Percentiles rank a stretch among this genome's conserved stretches.
Evolutionary conservation across 2,797 vertebrate genomes (phyloP).

Genomic region (Nannoperca obscura): DNA sequence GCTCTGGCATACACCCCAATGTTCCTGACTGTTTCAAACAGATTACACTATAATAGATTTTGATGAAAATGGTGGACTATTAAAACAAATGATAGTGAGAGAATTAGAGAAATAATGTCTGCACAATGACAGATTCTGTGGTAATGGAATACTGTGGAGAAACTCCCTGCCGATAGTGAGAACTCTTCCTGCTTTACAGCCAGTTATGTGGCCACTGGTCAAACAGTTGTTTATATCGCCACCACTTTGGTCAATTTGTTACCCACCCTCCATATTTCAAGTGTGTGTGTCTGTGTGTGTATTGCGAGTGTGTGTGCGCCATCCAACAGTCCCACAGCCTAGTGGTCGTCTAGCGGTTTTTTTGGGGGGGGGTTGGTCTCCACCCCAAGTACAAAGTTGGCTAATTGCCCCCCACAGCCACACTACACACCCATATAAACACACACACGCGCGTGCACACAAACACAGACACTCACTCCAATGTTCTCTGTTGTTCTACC

Average conservation of each 20-base stretch:
- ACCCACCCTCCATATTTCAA: slow-evolving; percentile 68
- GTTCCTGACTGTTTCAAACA: background rate
- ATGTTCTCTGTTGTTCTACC: slow-evolving; percentile 66
- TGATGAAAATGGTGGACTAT: background rate
- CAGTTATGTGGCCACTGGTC: slow-evolving; percentile 78
- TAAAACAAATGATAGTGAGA: background rate
- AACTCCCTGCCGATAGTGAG: slow-evolving; percentile 70
- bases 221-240: slow-evolving; percentile 78
- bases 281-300: slow-evolving; percentile 43
- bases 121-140: slow-evolving; percentile 35
- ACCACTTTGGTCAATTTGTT: slow-evolving; percentile 79
- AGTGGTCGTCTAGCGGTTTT: slow-evolving; percentile 78
- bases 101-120: slow-evolving; percentile 5
- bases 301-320: slow-evolving; percentile 46
- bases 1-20: background rate
- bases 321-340: slow-evolving; percentile 72
- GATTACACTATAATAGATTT: slow-evolving; percentile 3
- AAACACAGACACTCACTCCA: slow-evolving; percentile 42
- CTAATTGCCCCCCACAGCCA: slow-evolving; percentile 73
- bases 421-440: slow-evolving; percentile 54
- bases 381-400: slow-evolving; percentile 76
- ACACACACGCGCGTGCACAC: slow-evolving; percentile 48
- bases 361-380: slow-evolving; percentile 66
- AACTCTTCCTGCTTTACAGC: slow-evolving; percentile 77
- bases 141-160: slow-evolving; percentile 48